Evolutionary conservation across 1,140 invertebrate genomes (phyloP), one percentile per base, ranked within the genome.

Genomic region (Drosophila elegans): DNA sequence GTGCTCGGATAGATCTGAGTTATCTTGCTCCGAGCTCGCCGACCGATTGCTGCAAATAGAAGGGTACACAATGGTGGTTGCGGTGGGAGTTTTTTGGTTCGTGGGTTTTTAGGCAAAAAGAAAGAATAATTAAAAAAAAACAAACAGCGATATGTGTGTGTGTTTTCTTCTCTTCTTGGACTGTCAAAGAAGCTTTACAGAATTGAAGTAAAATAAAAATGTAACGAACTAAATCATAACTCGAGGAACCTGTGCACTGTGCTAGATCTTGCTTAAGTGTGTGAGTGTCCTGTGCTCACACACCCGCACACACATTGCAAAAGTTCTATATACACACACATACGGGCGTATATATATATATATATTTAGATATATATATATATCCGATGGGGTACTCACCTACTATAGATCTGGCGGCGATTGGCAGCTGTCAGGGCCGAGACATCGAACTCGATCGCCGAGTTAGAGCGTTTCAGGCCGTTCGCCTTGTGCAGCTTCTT

Each of bases 371-470:
- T 27, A 32, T 32, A 2, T 51, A 39, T 52, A 32, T 55, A 10
- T 12, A 21, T 56, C 55, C 34, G 16, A 34, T 64, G n/a, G 61
- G 36, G 51, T 89, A 92, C 91, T 91, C 75, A 92, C 91, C 91
- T 84, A 89, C 91, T 92, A 45, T 91, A 93, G 57, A 92, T 78
- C 77, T 91, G 85, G 59, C 95, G 89, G 76, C 94, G 94, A 76
- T 94, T 94, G 0, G 95, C 95, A 0, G 95, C 94, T 4, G 94
- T 94, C 57, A 96, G 93, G 4, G 94, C 94, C 44, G 94, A 94
- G 21, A 95, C 94, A 81, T 96, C 94, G 39, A 96, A 93, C 78
- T 96, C 96, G 3, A 95, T 95, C 4, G 95, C 96, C 57, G 96
- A 96, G 79, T 96, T 95, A 7, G 96, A 95, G 36, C 96, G 93